phyloP scores from a whole-genome alignment of 2,113 vertebrate genomes.

The Rhea pennata region DNA sequence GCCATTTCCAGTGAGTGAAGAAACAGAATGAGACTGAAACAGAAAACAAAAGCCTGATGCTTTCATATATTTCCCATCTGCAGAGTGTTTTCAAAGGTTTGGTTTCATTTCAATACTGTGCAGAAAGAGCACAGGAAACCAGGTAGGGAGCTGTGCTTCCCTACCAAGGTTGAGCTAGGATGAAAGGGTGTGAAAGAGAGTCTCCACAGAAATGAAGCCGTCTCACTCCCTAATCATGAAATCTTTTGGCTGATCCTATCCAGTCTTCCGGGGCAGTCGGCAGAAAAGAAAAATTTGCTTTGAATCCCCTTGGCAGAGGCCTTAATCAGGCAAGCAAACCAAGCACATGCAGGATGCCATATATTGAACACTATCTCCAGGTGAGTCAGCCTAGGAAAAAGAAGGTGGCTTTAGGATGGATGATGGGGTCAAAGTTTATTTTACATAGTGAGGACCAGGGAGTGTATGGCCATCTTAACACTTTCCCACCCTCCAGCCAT shows the following conservation, averaged over 20 bases:
- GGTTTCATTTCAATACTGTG: background rate
- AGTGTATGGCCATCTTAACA: background rate
- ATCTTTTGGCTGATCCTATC: background rate
- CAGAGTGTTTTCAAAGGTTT: background rate
- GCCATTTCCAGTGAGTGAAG: background rate
- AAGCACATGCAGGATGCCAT: background rate
- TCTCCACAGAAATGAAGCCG: background rate
- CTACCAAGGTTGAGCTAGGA: background rate
- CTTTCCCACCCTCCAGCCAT: background rate
- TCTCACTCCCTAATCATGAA: background rate
- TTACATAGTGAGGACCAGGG: background rate
- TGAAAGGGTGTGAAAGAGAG: background rate
- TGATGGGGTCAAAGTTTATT: background rate
- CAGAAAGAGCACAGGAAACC: background rate
- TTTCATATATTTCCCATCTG: background rate
- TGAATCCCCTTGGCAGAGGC: background rate
- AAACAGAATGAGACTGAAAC: background rate
- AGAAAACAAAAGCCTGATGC: fast-evolving
- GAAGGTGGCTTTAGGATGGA: background rate
- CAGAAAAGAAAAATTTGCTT: background rate
- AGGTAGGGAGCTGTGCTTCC: background rate
- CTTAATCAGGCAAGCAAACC: background rate
- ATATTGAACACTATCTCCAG: background rate
- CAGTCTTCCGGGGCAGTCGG: background rate
- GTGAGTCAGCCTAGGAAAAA: background rate